Evolutionary conservation across 92 coral and sea anemone genomes (phyloP).

Genomic region (Phymanthus crucifer): DNA sequence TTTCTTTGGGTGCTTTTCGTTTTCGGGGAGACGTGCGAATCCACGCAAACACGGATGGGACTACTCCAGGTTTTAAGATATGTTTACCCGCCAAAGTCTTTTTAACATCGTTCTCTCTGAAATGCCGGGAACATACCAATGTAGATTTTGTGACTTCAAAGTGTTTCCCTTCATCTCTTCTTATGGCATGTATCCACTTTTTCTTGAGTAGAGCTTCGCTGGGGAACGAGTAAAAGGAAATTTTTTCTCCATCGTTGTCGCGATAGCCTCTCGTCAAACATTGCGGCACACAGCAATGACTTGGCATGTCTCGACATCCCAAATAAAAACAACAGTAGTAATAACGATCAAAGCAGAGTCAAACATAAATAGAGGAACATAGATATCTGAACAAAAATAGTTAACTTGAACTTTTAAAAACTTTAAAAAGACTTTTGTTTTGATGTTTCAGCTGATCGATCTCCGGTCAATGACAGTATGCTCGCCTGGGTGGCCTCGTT

Average conservation of each 20-base stretch:
- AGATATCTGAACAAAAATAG: too few species aligned
- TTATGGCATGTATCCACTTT: slow-evolving; percentile 50
- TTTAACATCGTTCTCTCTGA: slow-evolving; percentile 25
- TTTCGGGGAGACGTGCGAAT: slow-evolving; percentile 43
- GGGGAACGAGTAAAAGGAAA: slow-evolving; percentile 51
- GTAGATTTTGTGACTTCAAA: slow-evolving; percentile 36
- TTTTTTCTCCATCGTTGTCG: slow-evolving; percentile 35
- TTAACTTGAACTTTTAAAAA: too few species aligned
- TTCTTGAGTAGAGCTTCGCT: slow-evolving; percentile 18
- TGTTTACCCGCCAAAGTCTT: slow-evolving; percentile 33
- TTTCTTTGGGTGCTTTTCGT: slow-evolving; percentile 30
- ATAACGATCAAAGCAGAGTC: too few species aligned
- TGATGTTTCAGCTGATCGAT: too few species aligned
- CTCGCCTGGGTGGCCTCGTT: too few species aligned
- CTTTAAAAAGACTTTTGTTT: too few species aligned
- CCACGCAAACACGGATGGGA: slow-evolving; percentile 51
- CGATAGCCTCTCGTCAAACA: slow-evolving; percentile 46
- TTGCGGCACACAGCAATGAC: slow-evolving; percentile 44
- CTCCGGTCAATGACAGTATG: too few species aligned
- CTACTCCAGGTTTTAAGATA: slow-evolving; percentile 21
- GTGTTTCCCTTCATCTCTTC: slow-evolving; percentile 49
- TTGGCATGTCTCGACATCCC: too few species aligned
- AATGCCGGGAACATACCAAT: slow-evolving; percentile 46
- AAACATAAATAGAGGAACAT: too few species aligned
- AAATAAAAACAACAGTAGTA: too few species aligned